Conservation (phyloP, 2,113 vertebrate genomes). For the Orthonyx spaldingii region DNA sequence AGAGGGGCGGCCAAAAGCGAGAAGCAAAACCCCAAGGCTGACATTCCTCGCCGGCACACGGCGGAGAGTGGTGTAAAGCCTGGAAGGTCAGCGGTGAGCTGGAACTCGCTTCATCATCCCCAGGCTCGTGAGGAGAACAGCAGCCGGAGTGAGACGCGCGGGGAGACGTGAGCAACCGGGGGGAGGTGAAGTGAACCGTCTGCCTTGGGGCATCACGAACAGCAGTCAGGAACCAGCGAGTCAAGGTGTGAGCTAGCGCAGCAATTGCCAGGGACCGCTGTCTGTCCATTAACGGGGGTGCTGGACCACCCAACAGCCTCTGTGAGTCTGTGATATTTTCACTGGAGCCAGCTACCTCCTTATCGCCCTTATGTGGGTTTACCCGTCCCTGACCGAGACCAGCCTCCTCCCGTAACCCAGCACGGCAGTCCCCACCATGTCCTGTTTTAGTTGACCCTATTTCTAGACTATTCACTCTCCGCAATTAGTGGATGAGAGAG, state of each 20-base stretch:
- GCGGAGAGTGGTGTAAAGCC: rapidly evolving
- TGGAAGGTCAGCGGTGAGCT: neutral
- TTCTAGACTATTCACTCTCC: neutral
- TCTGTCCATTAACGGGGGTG: neutral
- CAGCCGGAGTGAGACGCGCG: rapidly evolving
- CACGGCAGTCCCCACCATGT: rapidly evolving
- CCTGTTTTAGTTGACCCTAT: neutral
- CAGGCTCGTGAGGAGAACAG: neutral
- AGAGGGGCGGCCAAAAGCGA: neutral
- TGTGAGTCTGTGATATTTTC: neutral
- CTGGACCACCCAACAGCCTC: neutral
- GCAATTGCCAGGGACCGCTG: neutral
- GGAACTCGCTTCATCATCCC: neutral
- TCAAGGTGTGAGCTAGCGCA: too few species aligned
- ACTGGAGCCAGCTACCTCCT: neutral
- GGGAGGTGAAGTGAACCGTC: neutral
- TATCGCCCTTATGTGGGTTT: neutral
- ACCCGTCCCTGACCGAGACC: rapidly evolving
- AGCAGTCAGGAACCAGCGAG: neutral
- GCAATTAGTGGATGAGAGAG: neutral
- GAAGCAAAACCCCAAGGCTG: neutral
- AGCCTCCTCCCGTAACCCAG: neutral
- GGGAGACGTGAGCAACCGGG: rapidly evolving
- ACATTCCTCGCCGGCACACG: rapidly evolving
- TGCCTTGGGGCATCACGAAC: neutral